Base-by-base conservation (phyloP, 2,797 vertebrate species). In the Florisuga fusca region DNA sequence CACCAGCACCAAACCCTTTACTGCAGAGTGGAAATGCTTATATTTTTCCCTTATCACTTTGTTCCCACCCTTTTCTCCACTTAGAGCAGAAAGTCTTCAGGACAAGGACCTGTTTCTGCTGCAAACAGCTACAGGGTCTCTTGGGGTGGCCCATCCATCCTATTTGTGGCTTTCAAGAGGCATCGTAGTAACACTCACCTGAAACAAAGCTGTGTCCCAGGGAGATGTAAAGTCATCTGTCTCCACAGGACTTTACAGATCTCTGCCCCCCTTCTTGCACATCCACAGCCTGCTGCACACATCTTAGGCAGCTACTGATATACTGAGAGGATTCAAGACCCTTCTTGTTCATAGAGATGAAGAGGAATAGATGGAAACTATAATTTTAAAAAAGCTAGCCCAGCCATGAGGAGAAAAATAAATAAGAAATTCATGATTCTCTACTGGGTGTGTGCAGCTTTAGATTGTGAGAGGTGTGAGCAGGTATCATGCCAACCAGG, bases 181-280 rank as follows among this genome's bases (percentile, higher is more conserved):
- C 57, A n/a, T 2, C 34, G 31, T 71, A 69, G 76, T 86, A 92
- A 57, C 43, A 74, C 74, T 67, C 38, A 33, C 25, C 69, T 81
- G 48, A 64, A 94, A 90, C 54, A 73, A 73, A 96, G 12, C 67
- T 78, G 9, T 73, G 67, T 90, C 59, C 41, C 33, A 67, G 43
- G 66, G 46, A 94, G 27, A 74, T 82, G 71, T 82, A 94, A 95
- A 84, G 26, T 43, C 33, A 48, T 82, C 51, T 66, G 16, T 84
- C 76, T 82, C 67, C 55, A n/a, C 20, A 74, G 55, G 45, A 93
- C 48, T 89, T 77, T 50, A 71, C 50, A 63, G 29, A 53, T 53
- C 53, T 79, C 48, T 89, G 33, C 23, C 27, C 19, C 59, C 45
- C 63, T 67, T 66, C 72, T 61, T 82, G 15, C 82, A 46, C 10